Evolutionary conservation across 2,113 vertebrate species (phyloP).

Genomic region (Silurus glanis): DNA sequence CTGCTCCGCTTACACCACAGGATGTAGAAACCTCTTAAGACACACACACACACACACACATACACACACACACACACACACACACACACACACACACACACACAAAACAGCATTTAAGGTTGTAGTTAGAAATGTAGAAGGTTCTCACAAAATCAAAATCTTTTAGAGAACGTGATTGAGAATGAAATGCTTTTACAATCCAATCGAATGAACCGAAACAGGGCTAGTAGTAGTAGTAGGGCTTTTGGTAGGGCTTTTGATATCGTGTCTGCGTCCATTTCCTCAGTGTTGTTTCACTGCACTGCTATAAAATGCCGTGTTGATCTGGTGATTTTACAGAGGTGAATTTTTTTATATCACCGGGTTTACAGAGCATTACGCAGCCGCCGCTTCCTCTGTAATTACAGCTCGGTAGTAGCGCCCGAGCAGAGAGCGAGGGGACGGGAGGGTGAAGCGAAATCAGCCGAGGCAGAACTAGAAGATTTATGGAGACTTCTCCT

Average conservation of each 20-base stretch:
- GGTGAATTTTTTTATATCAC: conserved; percentile 87
- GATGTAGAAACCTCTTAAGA: background rate
- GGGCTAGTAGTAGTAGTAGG: background rate
- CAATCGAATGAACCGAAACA: background rate
- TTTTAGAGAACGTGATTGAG: background rate
- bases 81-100: background rate
- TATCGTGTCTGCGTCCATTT: background rate
- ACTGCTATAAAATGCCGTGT: conserved; percentile 60
- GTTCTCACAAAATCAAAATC: no score
- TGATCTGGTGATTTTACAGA: conserved; percentile 79
- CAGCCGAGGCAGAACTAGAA: conserved; percentile 76
- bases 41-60: background rate
- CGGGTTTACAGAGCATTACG: conserved; percentile 94
- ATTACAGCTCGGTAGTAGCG: conserved; percentile 91
- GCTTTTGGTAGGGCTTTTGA: background rate
- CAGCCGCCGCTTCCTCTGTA: conserved; percentile 81
- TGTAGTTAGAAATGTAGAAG: background rate
- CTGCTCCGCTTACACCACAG: conserved; percentile 39
- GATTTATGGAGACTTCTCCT: conserved; percentile 87
- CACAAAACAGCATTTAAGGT: background rate
- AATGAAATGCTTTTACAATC: background rate
- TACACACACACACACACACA: background rate
- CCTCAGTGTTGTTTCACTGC: conserved; percentile 59
- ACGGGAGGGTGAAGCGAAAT: conserved; percentile 83
- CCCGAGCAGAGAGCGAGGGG: conserved; percentile 72